phyloP scores from a whole-genome alignment of 1,140 invertebrate genomes.

The Hylyphantes graminicola region DNA sequence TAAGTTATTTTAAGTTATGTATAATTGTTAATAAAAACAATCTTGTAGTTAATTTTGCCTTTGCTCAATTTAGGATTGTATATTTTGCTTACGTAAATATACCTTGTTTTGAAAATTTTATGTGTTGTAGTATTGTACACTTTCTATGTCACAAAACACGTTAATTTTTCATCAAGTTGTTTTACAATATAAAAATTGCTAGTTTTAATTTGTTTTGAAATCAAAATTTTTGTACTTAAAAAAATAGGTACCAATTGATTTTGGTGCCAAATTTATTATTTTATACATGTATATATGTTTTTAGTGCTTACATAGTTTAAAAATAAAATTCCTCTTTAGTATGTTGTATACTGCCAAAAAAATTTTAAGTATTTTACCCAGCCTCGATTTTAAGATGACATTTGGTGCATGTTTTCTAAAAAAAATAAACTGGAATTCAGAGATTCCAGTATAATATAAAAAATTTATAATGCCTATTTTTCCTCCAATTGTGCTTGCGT shows the following conservation, averaged over 20 bases:
- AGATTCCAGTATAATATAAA: conserved; percentile 50
- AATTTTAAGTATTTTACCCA: conserved; percentile 2
- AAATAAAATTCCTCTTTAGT: conserved; percentile 20
- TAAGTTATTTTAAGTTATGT: too few species aligned
- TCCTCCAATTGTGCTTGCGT: conserved; percentile 15
- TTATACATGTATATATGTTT: conserved; percentile 46
- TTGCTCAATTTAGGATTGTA: conserved; percentile 43
- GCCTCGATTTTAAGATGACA: conserved; percentile 34
- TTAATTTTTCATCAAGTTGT: conserved; percentile 18
- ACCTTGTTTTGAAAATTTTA: conserved; percentile 15
- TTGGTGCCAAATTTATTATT: conserved; percentile 56
- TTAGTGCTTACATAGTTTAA: conserved; percentile 26
- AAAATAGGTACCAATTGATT: conserved; percentile 47
- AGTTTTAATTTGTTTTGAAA: conserved; percentile 29
- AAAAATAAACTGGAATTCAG: conserved; percentile 17
- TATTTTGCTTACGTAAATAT: conserved; percentile 8
- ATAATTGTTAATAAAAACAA: too few species aligned
- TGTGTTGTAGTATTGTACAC: conserved; percentile 16
- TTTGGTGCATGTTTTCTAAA: conserved; percentile 39
- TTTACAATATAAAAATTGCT: conserved; percentile 17
- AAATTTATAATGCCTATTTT: conserved; percentile 12
- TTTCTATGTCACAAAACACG: background rate
- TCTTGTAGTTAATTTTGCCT: background rate
- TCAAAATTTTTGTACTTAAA: conserved; percentile 52
- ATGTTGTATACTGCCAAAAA: conserved; percentile 35